These are phyloP conservation scores for Mus musculus DNA, from an alignment of 2,113 vertebrate genomes.

Conservation along the genomic window DNA sequence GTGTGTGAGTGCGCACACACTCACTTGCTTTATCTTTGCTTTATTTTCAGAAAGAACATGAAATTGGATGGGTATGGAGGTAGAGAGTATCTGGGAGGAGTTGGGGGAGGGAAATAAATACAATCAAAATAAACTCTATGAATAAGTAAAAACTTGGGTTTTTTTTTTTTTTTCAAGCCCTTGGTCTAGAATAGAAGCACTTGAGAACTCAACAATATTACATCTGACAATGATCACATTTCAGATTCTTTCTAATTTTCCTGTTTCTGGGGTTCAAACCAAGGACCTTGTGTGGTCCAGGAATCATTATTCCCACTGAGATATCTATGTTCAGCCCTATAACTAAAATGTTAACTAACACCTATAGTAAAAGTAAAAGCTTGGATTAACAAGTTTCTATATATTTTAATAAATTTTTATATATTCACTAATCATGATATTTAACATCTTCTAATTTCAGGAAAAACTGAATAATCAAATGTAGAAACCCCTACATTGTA, in stretches of 20 bases:
- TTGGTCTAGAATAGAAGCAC: not conserved
- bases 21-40: not conserved
- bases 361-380: slow-evolving; percentile 32
- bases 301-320: not conserved
- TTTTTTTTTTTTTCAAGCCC: not conserved
- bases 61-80: not conserved
- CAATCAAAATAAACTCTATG: not conserved
- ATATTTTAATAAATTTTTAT: slow-evolving; percentile 52
- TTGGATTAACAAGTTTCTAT: slow-evolving; percentile 11
- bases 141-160: not conserved
- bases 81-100: not conserved
- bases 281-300: not conserved
- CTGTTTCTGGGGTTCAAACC: not conserved
- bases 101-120: not conserved
- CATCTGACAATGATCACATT: not conserved
- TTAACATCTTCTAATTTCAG: slow-evolving; percentile 24
- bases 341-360: not conserved
- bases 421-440: not conserved
- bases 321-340: not conserved
- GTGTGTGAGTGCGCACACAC: not conserved
- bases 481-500: not conserved
- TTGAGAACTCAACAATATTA: not conserved
- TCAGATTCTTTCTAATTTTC: not conserved
- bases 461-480: slow-evolving; percentile 9
- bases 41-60: not conserved